Conservation (phyloP, 92 coral and sea anemone genomes). For the Paragorgia papillata region DNA sequence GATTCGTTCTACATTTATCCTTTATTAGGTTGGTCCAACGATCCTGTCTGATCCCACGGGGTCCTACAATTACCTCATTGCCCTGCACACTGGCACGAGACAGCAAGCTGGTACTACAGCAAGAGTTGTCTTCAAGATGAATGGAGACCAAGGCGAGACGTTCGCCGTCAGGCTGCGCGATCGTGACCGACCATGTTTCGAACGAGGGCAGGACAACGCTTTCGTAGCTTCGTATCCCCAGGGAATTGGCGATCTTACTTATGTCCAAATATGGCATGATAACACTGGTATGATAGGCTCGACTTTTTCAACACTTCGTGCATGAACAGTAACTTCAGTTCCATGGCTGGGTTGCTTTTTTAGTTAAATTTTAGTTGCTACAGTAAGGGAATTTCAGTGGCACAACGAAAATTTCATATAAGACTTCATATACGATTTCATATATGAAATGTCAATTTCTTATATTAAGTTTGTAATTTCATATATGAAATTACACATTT, state of each 20-base stretch:
- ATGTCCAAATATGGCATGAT: slow-evolving; percentile 92
- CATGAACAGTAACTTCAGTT: too few species aligned
- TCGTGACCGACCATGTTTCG: slow-evolving; percentile 75
- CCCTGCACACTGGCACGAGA: slow-evolving; percentile 82
- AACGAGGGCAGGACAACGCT: slow-evolving; percentile 85
- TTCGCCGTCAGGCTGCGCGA: slow-evolving; percentile 72
- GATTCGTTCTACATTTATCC: too few species aligned
- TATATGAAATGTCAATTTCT: too few species aligned
- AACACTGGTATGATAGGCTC: slow-evolving; percentile 76
- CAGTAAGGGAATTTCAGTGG: too few species aligned
- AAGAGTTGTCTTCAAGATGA: slow-evolving; percentile 73
- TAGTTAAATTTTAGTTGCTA: too few species aligned
- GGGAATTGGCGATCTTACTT: slow-evolving; percentile 70
- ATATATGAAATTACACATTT: too few species aligned
- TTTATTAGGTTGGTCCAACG: slow-evolving; percentile 12
- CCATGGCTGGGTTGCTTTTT: not conserved
- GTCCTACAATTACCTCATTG: slow-evolving; percentile 65
- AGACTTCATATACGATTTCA: too few species aligned
- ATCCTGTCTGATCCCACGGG: slow-evolving; percentile 30
- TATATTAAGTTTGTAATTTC: too few species aligned
- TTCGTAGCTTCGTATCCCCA: slow-evolving; percentile 66
- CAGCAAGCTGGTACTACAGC: slow-evolving; percentile 93
- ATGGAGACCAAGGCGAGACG: slow-evolving; percentile 84
- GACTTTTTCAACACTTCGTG: too few species aligned
- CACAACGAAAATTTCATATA: too few species aligned